Evolutionary conservation across 2,888 invertebrate species (phyloP), one percentile per base, ranked within the genome.

Genomic region (Nemotelus nigrinus): DNA sequence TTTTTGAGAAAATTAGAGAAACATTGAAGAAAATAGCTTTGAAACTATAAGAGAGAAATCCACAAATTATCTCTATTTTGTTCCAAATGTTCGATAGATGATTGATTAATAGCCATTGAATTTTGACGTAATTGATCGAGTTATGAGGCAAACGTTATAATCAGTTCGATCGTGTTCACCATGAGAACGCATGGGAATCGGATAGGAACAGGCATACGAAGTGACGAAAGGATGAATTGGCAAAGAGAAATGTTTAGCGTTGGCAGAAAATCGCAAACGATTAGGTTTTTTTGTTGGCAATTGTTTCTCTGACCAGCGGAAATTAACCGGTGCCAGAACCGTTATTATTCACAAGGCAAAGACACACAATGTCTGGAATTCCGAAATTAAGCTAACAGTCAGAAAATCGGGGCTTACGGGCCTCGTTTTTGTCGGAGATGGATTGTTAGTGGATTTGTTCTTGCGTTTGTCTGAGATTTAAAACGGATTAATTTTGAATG

Each of bases 61-160:
- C 45, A 8, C 60, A 74, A 60, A 74, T 74, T 60, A 74, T 60
- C 43, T 60, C 48, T 2, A 74, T 74, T 60, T 60, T 74, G n/a
- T 74, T 74, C 60, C 60, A 48, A 25, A 60, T 74, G 47, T 44
- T 58, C 48, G 48, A 60, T 60, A 7, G 63, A 63, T 74, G 63
- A 74, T 74, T 74, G 74, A 74, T 74, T 74, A 72, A 72, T 72
- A 63, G 63, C 60, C 60, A 50, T 74, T 25, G 7, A 74, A 74
- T 63, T 60, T 74, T 74, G 74, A 60, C 74, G 63, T 74, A 74
- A 74, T 74, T 74, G 74, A 74, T 74, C 63, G 74, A 74, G 60
- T 74, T 60, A 60, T 60, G 60, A 48, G 47, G 2, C 63, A 53
- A 48, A 63, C 47, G 45, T 48, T 74, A 48, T 74, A 74, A 74